A percentile compares a stretch with the other conserved stretches of the same genome.
phyloP scores from a whole-genome alignment of 1,140 invertebrate genomes.

The Nylanderia fulva region DNA sequence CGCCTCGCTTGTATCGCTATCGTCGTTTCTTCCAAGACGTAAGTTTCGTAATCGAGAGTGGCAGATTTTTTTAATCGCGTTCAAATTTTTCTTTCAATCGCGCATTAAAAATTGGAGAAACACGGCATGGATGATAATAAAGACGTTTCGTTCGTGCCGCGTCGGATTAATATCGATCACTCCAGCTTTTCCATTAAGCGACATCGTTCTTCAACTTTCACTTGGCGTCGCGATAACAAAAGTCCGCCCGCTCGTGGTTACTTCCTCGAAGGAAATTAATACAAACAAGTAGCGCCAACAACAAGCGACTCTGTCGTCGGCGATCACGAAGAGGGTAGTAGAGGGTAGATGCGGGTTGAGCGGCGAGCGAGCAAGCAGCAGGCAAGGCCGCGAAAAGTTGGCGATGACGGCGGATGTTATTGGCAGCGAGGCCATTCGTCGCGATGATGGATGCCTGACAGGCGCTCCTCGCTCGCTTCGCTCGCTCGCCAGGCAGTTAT shows the following conservation, averaged over 20 bases:
- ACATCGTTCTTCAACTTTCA: constrained; percentile 23
- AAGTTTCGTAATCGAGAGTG: neutral
- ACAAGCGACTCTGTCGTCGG: neutral
- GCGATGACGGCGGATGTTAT: constrained; percentile 82
- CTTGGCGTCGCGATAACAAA: constrained; percentile 6
- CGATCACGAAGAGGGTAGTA: constrained; percentile 38
- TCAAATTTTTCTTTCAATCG: no score
- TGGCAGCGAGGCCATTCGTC: constrained; percentile 83
- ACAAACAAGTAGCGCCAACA: constrained; percentile 55
- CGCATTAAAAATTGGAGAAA: neutral
- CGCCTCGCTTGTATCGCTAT: constrained; percentile 1
- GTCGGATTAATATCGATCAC: constrained; percentile 40
- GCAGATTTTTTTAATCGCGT: no score
- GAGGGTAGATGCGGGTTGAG: neutral
- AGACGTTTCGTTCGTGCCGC: constrained; percentile 37
- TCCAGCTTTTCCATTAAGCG: constrained; percentile 42
- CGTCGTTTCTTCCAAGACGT: neutral
- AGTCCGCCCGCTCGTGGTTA: constrained; percentile 34
- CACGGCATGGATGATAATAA: no score
- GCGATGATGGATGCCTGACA: constrained; percentile 86
- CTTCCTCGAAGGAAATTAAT: constrained; percentile 55
- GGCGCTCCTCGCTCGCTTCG: constrained; percentile 81
- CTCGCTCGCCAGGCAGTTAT: constrained; percentile 84
- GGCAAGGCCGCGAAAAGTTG: constrained; percentile 81
- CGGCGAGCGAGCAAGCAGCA: constrained; percentile 55